These are phyloP conservation scores for Tragelaphus scriptus DNA, from an alignment of 2,113 vertebrate genomes.

Conservation along the genomic window DNA sequence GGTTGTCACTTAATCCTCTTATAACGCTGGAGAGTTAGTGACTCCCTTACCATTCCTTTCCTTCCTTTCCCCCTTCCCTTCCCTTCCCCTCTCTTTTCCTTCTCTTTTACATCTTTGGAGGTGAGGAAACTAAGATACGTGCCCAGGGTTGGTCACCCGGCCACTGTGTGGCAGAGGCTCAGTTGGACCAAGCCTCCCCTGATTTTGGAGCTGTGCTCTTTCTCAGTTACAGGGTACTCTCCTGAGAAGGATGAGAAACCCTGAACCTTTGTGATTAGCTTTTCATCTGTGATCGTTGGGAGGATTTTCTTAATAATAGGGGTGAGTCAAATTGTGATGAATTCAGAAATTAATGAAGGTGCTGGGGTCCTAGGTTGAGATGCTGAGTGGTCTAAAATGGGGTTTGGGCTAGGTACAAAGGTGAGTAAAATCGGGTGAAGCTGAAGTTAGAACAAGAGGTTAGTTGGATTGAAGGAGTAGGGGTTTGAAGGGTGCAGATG, in stretches of 20 bases:
- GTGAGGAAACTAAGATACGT: background rate
- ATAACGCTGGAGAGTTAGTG: background rate
- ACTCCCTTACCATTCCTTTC: background rate
- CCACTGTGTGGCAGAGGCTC: background rate
- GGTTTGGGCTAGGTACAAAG: background rate
- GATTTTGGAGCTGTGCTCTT: background rate
- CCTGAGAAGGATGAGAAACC: background rate
- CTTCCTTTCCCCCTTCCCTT: background rate
- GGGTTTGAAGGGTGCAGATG: background rate
- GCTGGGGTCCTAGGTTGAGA: background rate
- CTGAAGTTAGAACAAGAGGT: background rate
- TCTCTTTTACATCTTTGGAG: background rate
- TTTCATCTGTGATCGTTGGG: background rate
- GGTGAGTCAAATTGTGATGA: background rate
- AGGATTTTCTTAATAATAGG: background rate
- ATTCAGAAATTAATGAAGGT: background rate
- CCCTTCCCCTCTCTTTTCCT: background rate
- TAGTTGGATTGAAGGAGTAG: background rate
- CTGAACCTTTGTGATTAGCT: background rate
- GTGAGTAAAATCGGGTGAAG: background rate
- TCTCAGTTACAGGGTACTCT: background rate
- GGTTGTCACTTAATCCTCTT: background rate
- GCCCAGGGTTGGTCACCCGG: background rate
- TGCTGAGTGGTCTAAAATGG: background rate
- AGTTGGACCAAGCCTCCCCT: background rate